Base-by-base conservation (phyloP, 2,113 vertebrate species). In the Cepphus grylle region DNA sequence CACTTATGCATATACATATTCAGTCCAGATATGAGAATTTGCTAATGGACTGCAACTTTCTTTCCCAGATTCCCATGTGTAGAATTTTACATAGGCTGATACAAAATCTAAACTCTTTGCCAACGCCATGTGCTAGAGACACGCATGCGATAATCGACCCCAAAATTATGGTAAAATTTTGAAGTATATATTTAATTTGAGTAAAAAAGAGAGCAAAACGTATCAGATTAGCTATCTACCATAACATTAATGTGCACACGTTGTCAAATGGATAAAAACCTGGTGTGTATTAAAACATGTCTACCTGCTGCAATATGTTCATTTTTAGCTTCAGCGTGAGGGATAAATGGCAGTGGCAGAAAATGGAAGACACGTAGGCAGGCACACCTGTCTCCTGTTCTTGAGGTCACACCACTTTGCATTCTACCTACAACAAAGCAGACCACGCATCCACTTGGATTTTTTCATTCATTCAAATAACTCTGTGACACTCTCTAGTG, bases 1-100 rank as follows among this genome's bases (percentile, higher is more conserved):
- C 67, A 82, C 91, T 97, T 95, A 92, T 84, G 92, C 88, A 92
- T 94, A 95, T 94, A 96, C 94, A 96, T 98, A 95, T 97, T 97
- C 94, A 97, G 88, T 93, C 92, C 80, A 63, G 94, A 16, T 91
- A 85, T 5, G 63, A 97, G 74, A 72, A 95, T 93, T 74, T 92
- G 81, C 90, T 97, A 97, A 96, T 88, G 97, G 95, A 97, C 83
- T 93, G 95, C 92, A 94, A 93, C 42, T 63, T 97, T 95, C 93
- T 93, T 94, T 87, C 93, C 93, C 70, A 90, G 95, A 97, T 92
- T 96, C 96, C 96, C 96, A 95, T 52, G 93, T 95, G 95, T 56
- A 42, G 74, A 90, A 90, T 96, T 91, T 96, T 95, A 90, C 94
- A 94, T 22, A 87, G 76, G 18, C 82, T 88, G 78, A 96, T 96